Base-by-base conservation (phyloP, 2,113 vertebrate genomes). In the Phyllostomus discolor region DNA sequence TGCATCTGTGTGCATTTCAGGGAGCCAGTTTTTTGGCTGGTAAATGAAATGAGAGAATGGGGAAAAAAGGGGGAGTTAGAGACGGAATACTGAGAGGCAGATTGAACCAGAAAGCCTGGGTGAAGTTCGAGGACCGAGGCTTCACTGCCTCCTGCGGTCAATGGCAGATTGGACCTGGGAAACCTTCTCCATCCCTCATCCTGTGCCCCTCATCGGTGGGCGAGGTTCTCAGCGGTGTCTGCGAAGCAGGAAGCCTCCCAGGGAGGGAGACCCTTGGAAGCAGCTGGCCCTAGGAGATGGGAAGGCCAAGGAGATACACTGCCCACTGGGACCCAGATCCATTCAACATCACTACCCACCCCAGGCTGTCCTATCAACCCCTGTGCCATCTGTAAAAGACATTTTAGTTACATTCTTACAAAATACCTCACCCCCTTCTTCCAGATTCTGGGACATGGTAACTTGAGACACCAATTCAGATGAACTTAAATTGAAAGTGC, bases 101-200 rank as follows among this genome's bases (percentile, higher is more conserved):
- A 26, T 7, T 0, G 66, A 12, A 26, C 41, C 33, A 2, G 28
- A 80, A 33, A 7, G 9, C 70, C 28, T 4, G 19, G 3, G 33
- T 0, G n/a, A 20, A 24, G 0, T 9, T 2, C 2, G 2, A 38
- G 0, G 2, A 1, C 7, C 3, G n/a, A 11, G 48, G n/a, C 2
- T 5, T 24, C 57, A 0, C 11, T 8, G 9, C 10, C 38, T 48
- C 33, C 78, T 12, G 8, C 7, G 0, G 4, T 26, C 7, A 10
- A 11, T 1, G 24, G 43, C 22, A 28, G 7, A 8, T 10, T 3
- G 1, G 67, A 10, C 70, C 46, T 43, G 20, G 28, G 50, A 6
- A 1, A 2, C 41, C 69, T 41, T 12, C 12, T 5, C 7, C 4
- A 14, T 10, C 46, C 16, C 38, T 5, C 20, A 4, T 43, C 0